These are phyloP conservation scores for Oligia latruncula DNA, from an alignment of 2,888 invertebrate genomes.

Conservation along the genomic window DNA sequence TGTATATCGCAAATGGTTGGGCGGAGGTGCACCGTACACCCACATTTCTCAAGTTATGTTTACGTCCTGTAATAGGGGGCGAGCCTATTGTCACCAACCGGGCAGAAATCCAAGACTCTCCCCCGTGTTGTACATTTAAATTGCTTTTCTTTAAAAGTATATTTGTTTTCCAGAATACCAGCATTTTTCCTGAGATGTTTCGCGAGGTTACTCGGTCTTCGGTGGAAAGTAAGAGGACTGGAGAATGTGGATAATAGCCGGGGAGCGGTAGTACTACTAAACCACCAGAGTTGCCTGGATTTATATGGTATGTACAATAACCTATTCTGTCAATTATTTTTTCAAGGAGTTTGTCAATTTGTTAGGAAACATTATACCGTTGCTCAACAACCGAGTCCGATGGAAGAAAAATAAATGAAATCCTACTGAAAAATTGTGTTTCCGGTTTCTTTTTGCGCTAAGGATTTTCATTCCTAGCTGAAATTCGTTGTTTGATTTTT, in stretches of 20 bases:
- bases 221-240: constrained; percentile 93
- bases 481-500: background rate
- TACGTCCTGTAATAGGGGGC: background rate
- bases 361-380: background rate
- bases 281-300: constrained; percentile 97
- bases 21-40: background rate
- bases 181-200: constrained; percentile 91
- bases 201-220: constrained; percentile 91
- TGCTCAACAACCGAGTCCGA: background rate
- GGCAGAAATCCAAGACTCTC: background rate
- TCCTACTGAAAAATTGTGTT: no score
- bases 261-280: constrained; percentile 95
- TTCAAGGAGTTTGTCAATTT: background rate
- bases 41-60: background rate
- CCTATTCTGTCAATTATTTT: background rate
- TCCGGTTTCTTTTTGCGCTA: background rate
- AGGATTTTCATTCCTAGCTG: background rate
- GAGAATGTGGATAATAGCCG: constrained; percentile 94
- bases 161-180: constrained; percentile 90
- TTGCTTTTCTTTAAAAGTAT: background rate
- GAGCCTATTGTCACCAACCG: background rate
- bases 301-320: constrained; percentile 92
- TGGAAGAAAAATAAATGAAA: background rate
- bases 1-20: background rate
- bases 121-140: background rate